Evolutionary conservation across 2,113 vertebrate species (phyloP), one percentile per base, ranked within the genome.

Genomic region (Neopipo cinnamomea): DNA sequence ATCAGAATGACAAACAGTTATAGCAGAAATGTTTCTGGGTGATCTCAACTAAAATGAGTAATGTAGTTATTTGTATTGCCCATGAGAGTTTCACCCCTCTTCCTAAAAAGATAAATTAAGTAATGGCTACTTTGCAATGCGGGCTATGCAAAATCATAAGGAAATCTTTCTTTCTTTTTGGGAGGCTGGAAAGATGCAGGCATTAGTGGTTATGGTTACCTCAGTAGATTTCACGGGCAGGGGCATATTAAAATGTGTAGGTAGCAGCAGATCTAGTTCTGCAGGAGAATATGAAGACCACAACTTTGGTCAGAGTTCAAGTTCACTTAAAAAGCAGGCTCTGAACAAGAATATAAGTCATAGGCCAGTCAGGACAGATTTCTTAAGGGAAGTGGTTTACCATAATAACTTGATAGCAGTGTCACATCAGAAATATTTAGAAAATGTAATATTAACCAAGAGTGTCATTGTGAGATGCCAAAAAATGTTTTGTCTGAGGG

Each of bases 311-410:
- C 23, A 56, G 35, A 79, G n/a, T 79, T 65, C 68, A 82, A 77
- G 44, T 39, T 85, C 59, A 77, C 16, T 79, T 85, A 67, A 88
- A 93, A 93, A 35, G 4, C 21, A 88, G 33, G 81, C 46, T 14
- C 23, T 95, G 59, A 76, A 41, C 30, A 78, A 41, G 23, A 25
- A 25, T 85, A 8, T 35, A 91, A 67, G 35, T 75, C 90, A 95
- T 5, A 87, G 76, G 28, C 41, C 21, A 55, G 46, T 44, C 71
- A 73, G 37, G 44, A 84, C 14, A 79, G 49, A 95, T 93, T 91
- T 95, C 89, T 85, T 79, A 80, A 81, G 47, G 62, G 49, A 93
- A 79, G 67, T 58, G 83, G 79, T 71, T 94, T 94, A 53, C 56
- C 70, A 67, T 53, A 72, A 50, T 33, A 91, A 70, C 22, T 86